Conservation (phyloP, 2,113 vertebrate species). For the Phyllopteryx taeniolatus region DNA sequence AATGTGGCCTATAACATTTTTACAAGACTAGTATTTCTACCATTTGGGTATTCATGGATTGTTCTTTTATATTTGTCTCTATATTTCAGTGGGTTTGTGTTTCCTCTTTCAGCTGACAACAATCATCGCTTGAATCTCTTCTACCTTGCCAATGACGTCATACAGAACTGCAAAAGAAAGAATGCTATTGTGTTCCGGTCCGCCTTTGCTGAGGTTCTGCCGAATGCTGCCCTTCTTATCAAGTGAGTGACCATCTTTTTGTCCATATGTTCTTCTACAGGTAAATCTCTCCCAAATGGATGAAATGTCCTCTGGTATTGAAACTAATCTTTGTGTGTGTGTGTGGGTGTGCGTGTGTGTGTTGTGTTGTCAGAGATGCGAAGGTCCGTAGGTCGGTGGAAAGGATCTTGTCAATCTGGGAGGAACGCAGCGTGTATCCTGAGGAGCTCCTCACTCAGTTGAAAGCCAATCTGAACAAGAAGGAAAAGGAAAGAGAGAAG, state of each 20-base stretch:
- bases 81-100: constrained; percentile 12
- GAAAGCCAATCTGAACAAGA: constrained; percentile 75
- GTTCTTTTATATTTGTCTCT: neutral
- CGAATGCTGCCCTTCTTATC: constrained; percentile 86
- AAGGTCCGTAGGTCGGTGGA: constrained; percentile 92
- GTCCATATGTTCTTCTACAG: too few species aligned
- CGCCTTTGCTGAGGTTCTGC: constrained; percentile 89
- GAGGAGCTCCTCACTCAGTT: constrained; percentile 87
- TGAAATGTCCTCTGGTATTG: neutral
- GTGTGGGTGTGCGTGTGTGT: neutral
- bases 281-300: neutral
- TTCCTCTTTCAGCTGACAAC: constrained; percentile 78
- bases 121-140: constrained; percentile 94
- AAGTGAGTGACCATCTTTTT: constrained; percentile 76
- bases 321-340: neutral
- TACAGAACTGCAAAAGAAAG: constrained; percentile 97
- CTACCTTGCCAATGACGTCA: constrained; percentile 96
- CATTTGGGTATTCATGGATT: neutral
- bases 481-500: constrained; percentile 63
- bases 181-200: constrained; percentile 91
- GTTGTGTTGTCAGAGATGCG: constrained; percentile 78
- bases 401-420: constrained; percentile 95
- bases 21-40: too few species aligned
- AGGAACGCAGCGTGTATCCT: constrained; percentile 91
- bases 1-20: too few species aligned